A percentile compares a stretch with the other conserved stretches of the same genome.
Conservation (phyloP, 2,888 invertebrate species). For the Cantharis lateralis region DNA sequence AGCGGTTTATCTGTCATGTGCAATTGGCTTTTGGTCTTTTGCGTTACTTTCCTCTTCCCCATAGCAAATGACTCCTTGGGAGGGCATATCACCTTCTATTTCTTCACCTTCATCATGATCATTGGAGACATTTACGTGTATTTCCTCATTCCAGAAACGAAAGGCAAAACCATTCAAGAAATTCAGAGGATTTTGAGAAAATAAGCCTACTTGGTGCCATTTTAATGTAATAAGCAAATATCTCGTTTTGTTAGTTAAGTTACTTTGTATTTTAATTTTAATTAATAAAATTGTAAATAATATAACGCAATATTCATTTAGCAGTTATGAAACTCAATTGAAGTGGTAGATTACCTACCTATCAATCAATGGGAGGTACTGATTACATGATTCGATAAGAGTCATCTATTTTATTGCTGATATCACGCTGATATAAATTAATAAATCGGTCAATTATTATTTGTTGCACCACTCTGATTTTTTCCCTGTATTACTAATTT, state of each 20-base stretch:
- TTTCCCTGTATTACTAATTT: no score
- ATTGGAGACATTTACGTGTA: constrained; percentile 46
- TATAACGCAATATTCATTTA: not conserved
- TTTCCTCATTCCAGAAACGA: constrained; percentile 47
- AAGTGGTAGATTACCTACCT: not conserved
- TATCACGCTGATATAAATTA: not conserved
- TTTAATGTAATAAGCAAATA: not conserved
- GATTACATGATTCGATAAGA: not conserved
- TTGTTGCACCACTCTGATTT: no score
- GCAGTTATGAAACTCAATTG: not conserved
- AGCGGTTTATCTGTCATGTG: constrained; percentile 48
- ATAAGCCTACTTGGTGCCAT: not conserved
- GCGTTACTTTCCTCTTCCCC: constrained; percentile 51
- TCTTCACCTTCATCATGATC: constrained; percentile 46
- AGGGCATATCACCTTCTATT: constrained; percentile 49
- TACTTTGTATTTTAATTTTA: not conserved
- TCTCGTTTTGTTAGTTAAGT: not conserved
- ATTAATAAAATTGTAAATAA: not conserved
- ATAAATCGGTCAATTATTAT: not conserved
- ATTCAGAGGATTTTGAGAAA: constrained; percentile 45
- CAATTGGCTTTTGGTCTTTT: constrained; percentile 51
- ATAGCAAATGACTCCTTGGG: constrained; percentile 46
- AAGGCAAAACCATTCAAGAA: constrained; percentile 48
- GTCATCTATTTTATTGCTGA: not conserved
- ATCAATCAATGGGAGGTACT: not conserved